phyloP scores from a whole-genome alignment of 2,888 invertebrate species.

The Brachyptera putata region DNA sequence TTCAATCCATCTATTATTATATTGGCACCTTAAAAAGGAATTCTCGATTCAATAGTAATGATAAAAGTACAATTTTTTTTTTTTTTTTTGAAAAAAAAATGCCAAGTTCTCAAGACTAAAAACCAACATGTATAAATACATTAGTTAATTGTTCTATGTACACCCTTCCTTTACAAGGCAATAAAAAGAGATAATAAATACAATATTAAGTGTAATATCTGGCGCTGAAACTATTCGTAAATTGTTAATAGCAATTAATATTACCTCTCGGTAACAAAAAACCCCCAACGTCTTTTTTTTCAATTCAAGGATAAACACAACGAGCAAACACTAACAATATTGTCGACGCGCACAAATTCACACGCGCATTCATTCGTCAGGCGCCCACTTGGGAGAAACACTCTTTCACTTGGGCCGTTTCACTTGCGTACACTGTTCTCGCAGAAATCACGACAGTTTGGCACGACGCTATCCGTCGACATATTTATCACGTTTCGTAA shows the following conservation, averaged over 20 bases:
- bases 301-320: neutral
- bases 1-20: neutral
- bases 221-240: neutral
- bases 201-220: slow-evolving; percentile 4
- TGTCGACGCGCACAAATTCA: slow-evolving; percentile 3
- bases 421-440: slow-evolving; percentile 6
- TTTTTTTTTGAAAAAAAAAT: too few species aligned
- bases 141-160: slow-evolving; percentile 1
- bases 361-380: slow-evolving; percentile 10
- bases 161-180: slow-evolving; percentile 1
- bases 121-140: neutral
- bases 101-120: slow-evolving; percentile 1
- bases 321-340: neutral
- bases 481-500: neutral
- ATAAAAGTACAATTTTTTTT: neutral
- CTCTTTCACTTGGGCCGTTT: neutral
- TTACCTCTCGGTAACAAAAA: neutral
- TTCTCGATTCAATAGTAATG: slow-evolving; percentile 2
- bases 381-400: slow-evolving; percentile 26
- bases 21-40: slow-evolving; percentile 20
- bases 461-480: neutral
- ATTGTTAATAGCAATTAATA: neutral
- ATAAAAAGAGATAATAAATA: slow-evolving; percentile 12
- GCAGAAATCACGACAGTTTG: neutral
- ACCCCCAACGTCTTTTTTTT: neutral